These are phyloP conservation scores for Diplodus puntazzo DNA, from an alignment of 2,797 vertebrate species.

Conservation along the genomic window DNA sequence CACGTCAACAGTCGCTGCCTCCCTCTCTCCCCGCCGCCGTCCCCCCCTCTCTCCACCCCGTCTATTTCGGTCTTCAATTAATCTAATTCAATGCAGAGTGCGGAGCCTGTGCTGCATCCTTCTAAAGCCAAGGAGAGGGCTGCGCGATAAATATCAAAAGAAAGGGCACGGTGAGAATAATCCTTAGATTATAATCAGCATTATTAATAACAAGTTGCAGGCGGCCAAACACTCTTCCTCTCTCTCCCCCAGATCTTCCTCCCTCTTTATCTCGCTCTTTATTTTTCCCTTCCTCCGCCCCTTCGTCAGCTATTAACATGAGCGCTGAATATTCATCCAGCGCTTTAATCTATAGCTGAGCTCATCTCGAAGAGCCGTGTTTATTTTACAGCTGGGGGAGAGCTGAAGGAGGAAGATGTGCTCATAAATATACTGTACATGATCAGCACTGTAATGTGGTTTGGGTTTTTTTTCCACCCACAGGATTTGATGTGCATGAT, in stretches of 20 bases:
- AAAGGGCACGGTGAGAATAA: constrained; percentile 53
- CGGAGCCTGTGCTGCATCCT: constrained; percentile 18
- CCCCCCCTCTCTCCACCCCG: constrained; percentile 16
- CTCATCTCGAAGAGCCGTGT: constrained; percentile 57
- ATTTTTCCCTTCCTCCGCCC: constrained; percentile 1
- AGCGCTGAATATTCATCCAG: constrained; percentile 71
- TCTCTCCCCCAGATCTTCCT: constrained; percentile 25
- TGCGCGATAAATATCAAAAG: constrained; percentile 57
- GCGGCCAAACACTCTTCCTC: constrained; percentile 27
- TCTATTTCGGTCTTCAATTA: constrained; percentile 51
- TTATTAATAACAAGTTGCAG: constrained; percentile 61
- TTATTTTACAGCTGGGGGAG: constrained; percentile 63
- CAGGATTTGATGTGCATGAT: constrained; percentile 4
- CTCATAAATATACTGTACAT: constrained; percentile 58
- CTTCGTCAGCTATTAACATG: constrained; percentile 47
- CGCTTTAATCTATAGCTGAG: constrained; percentile 74
- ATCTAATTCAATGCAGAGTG: constrained; percentile 20
- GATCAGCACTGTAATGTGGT: constrained; percentile 36
- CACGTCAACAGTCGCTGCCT: constrained; percentile 25
- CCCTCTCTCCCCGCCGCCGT: background rate
- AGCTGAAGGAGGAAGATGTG: constrained; percentile 45
- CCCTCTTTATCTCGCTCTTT: constrained; percentile 9
- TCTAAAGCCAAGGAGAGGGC: constrained; percentile 41
- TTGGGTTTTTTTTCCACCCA: background rate
- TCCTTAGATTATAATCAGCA: constrained; percentile 58